Evolutionary conservation across 2,888 invertebrate genomes (phyloP).

Genomic region (Eucera pruinosa): DNA sequence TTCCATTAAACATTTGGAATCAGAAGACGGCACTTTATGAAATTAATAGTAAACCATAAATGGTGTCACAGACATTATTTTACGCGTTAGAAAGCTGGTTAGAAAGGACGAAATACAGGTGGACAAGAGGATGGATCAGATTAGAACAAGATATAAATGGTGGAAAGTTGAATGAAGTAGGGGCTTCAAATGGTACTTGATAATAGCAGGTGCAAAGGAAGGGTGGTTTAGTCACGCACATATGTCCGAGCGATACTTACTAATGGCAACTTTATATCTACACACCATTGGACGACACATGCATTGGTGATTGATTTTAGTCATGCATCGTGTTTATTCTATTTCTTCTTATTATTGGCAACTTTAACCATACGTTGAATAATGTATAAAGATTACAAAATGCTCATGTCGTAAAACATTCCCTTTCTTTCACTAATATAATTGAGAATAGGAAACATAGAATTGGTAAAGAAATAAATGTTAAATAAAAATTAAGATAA

Average conservation of each 20-base stretch:
- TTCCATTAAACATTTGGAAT: too few relatives aligned
- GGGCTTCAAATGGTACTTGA: constrained; percentile 61
- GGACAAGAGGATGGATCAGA: constrained; percentile 48
- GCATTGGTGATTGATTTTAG: constrained; percentile 28
- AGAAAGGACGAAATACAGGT: constrained; percentile 36
- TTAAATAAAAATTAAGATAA: too few relatives aligned
- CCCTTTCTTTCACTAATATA: too few relatives aligned
- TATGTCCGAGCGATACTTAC: constrained; percentile 53
- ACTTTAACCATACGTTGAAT: neutral
- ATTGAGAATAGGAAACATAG: too few relatives aligned
- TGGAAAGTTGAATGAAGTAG: constrained; percentile 59
- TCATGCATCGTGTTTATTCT: constrained; percentile 26
- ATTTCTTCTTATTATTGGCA: neutral
- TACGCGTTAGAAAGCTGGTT: constrained; percentile 10
- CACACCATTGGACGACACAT: constrained; percentile 20
- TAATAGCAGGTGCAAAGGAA: constrained; percentile 61
- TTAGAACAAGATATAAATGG: constrained; percentile 66
- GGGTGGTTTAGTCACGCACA: constrained; percentile 63
- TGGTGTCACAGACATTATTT: neutral
- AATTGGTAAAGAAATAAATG: too few relatives aligned
- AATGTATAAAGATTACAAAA: neutral
- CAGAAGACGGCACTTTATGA: too few relatives aligned
- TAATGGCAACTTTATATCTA: constrained; percentile 54
- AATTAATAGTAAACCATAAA: too few relatives aligned
- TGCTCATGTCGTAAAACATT: neutral